Percentiles rank a stretch among this genome's conserved stretches.
These are phyloP conservation scores for Pristionchus japonicus DNA, from an alignment of 2,888 invertebrate species.

Conservation along the genomic window DNA sequence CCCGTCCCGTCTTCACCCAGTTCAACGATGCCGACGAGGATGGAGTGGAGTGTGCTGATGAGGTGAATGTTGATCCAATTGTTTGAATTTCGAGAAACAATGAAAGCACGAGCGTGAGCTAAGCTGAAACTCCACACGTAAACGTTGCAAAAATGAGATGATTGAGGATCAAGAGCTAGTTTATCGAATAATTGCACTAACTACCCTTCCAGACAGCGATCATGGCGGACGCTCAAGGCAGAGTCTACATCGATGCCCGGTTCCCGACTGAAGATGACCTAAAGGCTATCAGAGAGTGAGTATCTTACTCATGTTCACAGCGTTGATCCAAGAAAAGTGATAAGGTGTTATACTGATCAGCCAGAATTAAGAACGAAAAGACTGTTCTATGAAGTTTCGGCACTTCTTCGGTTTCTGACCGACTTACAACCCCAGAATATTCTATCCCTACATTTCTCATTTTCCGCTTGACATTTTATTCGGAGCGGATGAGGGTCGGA, in stretches of 20 bases:
- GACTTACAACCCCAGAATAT: too few relatives aligned
- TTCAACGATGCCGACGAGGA: background rate
- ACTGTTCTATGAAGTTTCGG: too few relatives aligned
- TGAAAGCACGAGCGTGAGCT: too few relatives aligned
- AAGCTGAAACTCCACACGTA: too few relatives aligned
- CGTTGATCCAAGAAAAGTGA: background rate
- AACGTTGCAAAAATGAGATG: too few relatives aligned
- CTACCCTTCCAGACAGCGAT: background rate
- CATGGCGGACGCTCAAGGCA: constrained; percentile 65
- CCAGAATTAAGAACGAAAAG: too few relatives aligned
- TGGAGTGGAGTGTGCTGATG: constrained; percentile 23
- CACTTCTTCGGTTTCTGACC: too few relatives aligned
- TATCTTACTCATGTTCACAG: background rate
- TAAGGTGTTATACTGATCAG: too few relatives aligned
- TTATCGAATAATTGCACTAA: background rate
- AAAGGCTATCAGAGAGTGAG: constrained; percentile 49
- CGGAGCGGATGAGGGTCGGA: too few relatives aligned
- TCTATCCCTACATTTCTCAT: too few relatives aligned
- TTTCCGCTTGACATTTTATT: too few relatives aligned
- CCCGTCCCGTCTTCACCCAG: background rate
- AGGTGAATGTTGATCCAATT: background rate
- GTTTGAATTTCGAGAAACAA: too few relatives aligned
- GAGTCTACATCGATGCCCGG: constrained; percentile 66
- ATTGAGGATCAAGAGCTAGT: background rate
- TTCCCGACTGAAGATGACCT: constrained; percentile 58